A percentile compares a stretch with the other conserved stretches of the same genome.
These are phyloP conservation scores for Laupala kohalensis DNA, from an alignment of 1,140 invertebrate genomes.

Conservation along the genomic window DNA sequence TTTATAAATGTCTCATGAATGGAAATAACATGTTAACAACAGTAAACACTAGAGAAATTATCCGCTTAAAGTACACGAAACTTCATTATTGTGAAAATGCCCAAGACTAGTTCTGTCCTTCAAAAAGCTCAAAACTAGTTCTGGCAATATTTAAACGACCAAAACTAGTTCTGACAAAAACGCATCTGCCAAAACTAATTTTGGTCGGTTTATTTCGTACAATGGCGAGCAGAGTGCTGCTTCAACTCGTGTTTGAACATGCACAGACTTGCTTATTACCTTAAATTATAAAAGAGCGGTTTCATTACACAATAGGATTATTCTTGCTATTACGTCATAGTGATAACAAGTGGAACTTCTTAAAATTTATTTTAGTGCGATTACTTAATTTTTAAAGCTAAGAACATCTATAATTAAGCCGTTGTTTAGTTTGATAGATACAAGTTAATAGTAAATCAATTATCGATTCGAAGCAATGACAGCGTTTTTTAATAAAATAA, in stretches of 20 bases:
- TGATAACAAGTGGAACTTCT: not conserved
- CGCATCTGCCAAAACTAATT: no score
- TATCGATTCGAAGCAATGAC: not conserved
- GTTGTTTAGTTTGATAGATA: not conserved
- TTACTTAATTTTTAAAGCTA: not conserved
- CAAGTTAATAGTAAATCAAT: not conserved
- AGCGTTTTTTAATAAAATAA: not conserved
- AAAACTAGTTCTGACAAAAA: no score
- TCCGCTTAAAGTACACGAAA: no score
- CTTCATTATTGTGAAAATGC: no score
- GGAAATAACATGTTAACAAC: no score
- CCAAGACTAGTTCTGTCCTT: no score
- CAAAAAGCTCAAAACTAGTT: no score
- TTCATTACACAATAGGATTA: not conserved
- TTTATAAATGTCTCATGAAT: no score
- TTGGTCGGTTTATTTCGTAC: no score
- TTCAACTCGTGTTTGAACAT: not conserved
- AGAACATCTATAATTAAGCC: not conserved
- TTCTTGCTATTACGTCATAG: not conserved
- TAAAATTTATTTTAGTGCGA: not conserved
- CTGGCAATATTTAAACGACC: no score
- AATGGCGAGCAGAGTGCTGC: not conserved
- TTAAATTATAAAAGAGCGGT: not conserved
- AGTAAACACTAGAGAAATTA: no score
- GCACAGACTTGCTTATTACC: not conserved